These are phyloP conservation scores for Lytechinus pictus DNA, from an alignment of 35 echinoderm and acorn worm genomes.

Conservation along the genomic window DNA sequence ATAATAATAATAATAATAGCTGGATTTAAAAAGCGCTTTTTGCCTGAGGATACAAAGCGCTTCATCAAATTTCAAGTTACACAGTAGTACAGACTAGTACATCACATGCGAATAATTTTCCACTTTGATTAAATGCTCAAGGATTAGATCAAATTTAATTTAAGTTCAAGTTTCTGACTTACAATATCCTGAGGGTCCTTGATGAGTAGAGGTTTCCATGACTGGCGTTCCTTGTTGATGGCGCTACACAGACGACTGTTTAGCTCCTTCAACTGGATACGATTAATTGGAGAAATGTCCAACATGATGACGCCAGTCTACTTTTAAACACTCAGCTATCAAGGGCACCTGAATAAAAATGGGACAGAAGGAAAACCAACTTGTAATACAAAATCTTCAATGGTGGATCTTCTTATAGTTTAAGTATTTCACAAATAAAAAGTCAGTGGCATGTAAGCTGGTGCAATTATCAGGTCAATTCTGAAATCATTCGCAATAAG, in stretches of 20 bases:
- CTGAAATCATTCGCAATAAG: neutral
- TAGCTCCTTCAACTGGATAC: constrained; percentile 66
- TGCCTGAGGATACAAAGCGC: too few species aligned
- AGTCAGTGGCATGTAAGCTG: neutral
- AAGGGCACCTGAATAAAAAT: constrained; percentile 63
- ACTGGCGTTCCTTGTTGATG: constrained; percentile 76
- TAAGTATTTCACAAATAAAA: too few species aligned
- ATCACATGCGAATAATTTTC: too few species aligned
- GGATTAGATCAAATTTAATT: too few species aligned
- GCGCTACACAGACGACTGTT: constrained; percentile 60
- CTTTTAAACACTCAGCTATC: constrained; percentile 51
- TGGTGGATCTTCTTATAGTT: neutral
- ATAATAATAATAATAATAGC: too few species aligned
- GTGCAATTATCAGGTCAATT: neutral
- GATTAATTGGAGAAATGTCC: constrained; percentile 66
- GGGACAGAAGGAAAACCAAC: neutral
- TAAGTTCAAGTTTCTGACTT: constrained; percentile 20
- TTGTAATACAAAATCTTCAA: neutral
- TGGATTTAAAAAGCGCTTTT: too few species aligned
- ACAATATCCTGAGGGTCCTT: constrained; percentile 76
- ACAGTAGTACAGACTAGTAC: too few species aligned
- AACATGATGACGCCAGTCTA: constrained; percentile 68
- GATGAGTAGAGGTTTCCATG: constrained; percentile 73
- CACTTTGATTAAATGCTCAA: too few species aligned
- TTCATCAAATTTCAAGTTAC: too few species aligned